Conservation (phyloP, 2,113 vertebrate genomes). For the Dicrurus megarhynchus region DNA sequence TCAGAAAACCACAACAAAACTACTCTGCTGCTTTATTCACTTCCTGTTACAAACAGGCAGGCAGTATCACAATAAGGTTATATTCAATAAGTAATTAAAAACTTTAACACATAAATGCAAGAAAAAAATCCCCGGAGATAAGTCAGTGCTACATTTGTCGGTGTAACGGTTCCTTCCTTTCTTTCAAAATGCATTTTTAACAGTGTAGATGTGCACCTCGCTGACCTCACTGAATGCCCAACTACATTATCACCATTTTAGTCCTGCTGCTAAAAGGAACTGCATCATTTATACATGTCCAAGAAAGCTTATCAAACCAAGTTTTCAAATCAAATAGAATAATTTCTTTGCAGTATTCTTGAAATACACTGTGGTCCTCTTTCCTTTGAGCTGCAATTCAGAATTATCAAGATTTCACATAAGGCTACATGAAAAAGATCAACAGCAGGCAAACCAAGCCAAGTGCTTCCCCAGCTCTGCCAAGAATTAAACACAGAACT, state of each 20-base stretch:
- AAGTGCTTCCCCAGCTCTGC: conserved; percentile 18
- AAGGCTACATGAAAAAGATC: conserved; percentile 47
- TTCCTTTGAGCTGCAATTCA: conserved; percentile 4
- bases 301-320: not conserved
- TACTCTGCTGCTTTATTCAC: not conserved
- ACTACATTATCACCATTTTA: not conserved
- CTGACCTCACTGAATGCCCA: not conserved
- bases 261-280: not conserved
- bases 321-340: not conserved
- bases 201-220: not conserved
- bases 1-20: not conserved
- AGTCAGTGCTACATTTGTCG: not conserved
- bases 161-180: not conserved
- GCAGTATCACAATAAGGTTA: not conserved
- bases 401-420: conserved; percentile 16
- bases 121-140: not conserved
- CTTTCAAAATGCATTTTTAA: not conserved
- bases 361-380: not conserved
- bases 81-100: not conserved
- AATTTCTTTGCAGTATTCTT: not conserved
- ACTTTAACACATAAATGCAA: not conserved
- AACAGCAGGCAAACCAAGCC: conserved; percentile 30
- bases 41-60: not conserved
- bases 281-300: not conserved
- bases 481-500: conserved; percentile 24